Evolutionary conservation across 2,797 vertebrate species (phyloP), one percentile per base, ranked within the genome.

Genomic region (Psittacula echo): DNA sequence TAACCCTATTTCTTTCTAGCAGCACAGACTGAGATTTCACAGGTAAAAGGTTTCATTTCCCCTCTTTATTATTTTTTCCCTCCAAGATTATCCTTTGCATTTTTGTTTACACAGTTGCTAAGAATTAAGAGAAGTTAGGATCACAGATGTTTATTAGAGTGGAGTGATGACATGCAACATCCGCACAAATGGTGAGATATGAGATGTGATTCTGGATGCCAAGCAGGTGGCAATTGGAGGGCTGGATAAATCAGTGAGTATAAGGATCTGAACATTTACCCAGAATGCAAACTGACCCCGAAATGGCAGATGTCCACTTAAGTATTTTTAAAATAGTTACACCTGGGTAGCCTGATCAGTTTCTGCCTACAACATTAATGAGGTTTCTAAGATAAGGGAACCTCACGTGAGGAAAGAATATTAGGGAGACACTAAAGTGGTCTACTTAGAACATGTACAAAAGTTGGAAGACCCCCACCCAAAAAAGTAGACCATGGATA

Each of bases 1-100:
- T 84, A 96, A 97, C 96, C 95, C 51, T 66, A 65, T 95, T 97
- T 93, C 34, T 80, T 94, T 96, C 85, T 85, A 70, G 44, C 74
- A 93, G 44, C 53, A 56, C n/a, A 82, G 70, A 73, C 70, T 93
- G 95, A 90, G 47, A n/a, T 96, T 97, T 93, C 30, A 21, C 77
- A 96, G 81, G 73, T 95, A 85, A 95, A 94, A 92, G n/a, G 42
- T 30, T 92, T 96, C 95, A 86, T 92, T 85, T 93, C 51, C 56
- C 24, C 10, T 51, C 54, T 83, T 70, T 61, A 60, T 60, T 87
- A 71, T 89, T 93, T 64, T 64, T 50, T 47, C 51, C 32, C 23
- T 86, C 22, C 47, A 85, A 77, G 71, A 92, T 66, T 91, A 90
- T 85, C 65, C 73, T 79, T 85, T 74, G 26, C 11, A 1, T 61